These are phyloP conservation scores for Pyrgilauda ruficollis DNA, from an alignment of 2,113 vertebrate species.

Conservation along the genomic window DNA sequence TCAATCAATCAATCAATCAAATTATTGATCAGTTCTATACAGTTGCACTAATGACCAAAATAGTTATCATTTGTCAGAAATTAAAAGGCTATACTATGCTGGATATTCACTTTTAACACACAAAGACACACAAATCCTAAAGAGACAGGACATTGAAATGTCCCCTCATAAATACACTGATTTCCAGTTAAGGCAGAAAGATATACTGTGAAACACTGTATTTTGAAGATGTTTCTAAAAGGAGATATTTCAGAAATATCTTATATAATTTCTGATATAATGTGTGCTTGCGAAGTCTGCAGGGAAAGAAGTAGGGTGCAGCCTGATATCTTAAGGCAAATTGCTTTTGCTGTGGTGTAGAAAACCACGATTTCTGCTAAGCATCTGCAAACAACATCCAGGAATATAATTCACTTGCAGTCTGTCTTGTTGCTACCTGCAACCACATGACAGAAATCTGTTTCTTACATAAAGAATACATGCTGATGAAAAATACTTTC, in stretches of 20 bases:
- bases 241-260: background rate
- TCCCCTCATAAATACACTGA: background rate
- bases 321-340: background rate
- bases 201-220: background rate
- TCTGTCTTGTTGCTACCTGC: background rate
- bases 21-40: background rate
- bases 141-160: background rate
- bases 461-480: background rate
- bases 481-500: background rate
- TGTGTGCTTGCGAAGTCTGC: accelerated
- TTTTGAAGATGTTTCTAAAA: background rate
- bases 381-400: background rate
- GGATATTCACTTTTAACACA: background rate
- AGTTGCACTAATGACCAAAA: background rate
- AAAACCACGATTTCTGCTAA: background rate
- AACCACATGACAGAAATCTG: background rate
- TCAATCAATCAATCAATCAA: background rate
- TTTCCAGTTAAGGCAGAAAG: background rate
- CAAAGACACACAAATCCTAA: background rate
- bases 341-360: background rate
- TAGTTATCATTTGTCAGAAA: background rate
- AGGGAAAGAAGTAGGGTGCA: background rate
- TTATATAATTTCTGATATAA: background rate
- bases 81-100: background rate
- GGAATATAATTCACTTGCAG: background rate